Percentiles rank a stretch among this genome's conserved stretches.
These are phyloP conservation scores for Ochlodes sylvanus DNA, from an alignment of 2,888 invertebrate species.

Conservation along the genomic window DNA sequence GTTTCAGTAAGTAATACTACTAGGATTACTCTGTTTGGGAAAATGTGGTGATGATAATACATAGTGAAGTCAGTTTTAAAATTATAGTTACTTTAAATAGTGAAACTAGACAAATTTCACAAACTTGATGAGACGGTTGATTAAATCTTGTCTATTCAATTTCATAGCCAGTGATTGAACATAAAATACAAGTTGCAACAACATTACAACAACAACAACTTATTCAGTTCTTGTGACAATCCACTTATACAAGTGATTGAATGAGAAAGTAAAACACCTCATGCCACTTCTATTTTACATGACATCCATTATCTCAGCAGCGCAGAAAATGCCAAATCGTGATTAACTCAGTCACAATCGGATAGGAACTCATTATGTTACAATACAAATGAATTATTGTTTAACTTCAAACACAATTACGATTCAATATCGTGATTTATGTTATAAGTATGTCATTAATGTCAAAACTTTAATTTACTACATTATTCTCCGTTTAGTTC, in stretches of 20 bases:
- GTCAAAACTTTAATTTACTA: slow-evolving; percentile 33
- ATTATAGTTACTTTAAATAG: no score
- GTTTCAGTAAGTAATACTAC: no score
- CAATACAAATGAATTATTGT: slow-evolving; percentile 39
- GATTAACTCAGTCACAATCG: slow-evolving; percentile 38
- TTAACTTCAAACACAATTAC: slow-evolving; percentile 38
- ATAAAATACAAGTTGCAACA: background rate
- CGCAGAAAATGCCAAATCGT: slow-evolving; percentile 36
- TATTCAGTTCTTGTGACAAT: slow-evolving; percentile 7
- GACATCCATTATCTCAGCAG: slow-evolving; percentile 22
- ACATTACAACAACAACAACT: background rate
- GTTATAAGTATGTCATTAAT: slow-evolving; percentile 32
- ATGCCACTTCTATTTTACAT: slow-evolving; percentile 21
- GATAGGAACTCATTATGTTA: slow-evolving; percentile 34
- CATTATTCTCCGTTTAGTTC: slow-evolving; percentile 26
- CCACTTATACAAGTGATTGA: background rate
- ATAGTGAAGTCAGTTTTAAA: no score
- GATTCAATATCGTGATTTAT: slow-evolving; percentile 35
- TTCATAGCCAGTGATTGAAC: slow-evolving; percentile 10
- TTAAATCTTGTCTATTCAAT: background rate
- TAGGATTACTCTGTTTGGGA: no score
- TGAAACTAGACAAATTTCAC: no score
- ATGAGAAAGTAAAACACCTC: background rate
- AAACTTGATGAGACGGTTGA: background rate
- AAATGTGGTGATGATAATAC: no score